Percentiles rank a stretch among this genome's conserved stretches.
phyloP scores from a whole-genome alignment of 2,113 vertebrate species.

The Epinephelus moara region DNA sequence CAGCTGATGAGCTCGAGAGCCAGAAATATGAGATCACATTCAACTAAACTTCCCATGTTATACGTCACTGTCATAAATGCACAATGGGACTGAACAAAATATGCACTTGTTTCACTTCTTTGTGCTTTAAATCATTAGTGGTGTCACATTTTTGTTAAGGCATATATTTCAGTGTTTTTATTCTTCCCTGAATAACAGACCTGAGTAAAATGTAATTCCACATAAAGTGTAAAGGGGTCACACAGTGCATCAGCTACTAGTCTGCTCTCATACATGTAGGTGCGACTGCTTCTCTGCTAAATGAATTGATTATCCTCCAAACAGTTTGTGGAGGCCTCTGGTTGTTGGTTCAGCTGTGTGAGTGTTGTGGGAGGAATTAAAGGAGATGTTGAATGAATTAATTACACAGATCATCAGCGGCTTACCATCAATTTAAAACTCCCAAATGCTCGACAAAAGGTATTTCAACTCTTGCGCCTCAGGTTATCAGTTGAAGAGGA shows the following conservation, averaged over 20 bases:
- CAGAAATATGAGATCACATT: constrained; percentile 45
- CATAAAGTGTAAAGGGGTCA: constrained; percentile 10
- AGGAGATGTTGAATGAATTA: constrained; percentile 24
- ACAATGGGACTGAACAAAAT: constrained; percentile 14
- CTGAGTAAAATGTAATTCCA: background rate
- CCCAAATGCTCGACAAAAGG: constrained; percentile 18
- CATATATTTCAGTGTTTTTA: background rate
- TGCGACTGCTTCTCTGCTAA: constrained; percentile 21
- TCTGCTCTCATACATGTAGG: constrained; percentile 19
- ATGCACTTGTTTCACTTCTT: constrained; percentile 1
- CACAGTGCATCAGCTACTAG: constrained; percentile 1
- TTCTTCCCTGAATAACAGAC: background rate
- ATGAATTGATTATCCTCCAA: constrained; percentile 41
- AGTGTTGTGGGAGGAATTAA: constrained; percentile 18
- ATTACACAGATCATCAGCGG: constrained; percentile 46
- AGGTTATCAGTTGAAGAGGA: constrained; percentile 23
- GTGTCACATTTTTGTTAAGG: constrained; percentile 6
- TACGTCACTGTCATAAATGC: constrained; percentile 36
- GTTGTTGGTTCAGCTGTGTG: constrained; percentile 65
- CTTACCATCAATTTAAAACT: constrained; percentile 43
- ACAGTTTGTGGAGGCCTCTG: constrained; percentile 23
- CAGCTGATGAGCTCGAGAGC: constrained; percentile 22
- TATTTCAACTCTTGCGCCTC: constrained; percentile 17
- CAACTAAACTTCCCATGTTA: constrained; percentile 33
- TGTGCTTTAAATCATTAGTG: background rate